Evolutionary conservation across 2,888 invertebrate genomes (phyloP), one percentile per base, ranked within the genome.

Genomic region (Atrina japonica): DNA sequence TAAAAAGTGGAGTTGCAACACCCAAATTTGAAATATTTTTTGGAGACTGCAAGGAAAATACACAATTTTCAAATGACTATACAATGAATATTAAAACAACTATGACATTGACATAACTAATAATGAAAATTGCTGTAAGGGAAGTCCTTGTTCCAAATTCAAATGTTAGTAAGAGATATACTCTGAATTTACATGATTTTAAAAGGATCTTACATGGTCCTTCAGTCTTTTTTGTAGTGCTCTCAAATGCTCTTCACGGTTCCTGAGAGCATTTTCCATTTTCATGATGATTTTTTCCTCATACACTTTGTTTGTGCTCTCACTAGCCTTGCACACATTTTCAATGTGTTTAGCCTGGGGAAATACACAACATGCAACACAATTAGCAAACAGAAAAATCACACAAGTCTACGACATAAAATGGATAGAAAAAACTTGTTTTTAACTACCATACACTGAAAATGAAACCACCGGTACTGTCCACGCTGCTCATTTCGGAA

Each of bases 191-290:
- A 7, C 35, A 35, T 5, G 11, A 35, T 35, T 5, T 35, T 35
- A 11, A 18, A 5, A 40, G 16, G 30, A 27, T 58, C 81, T 80
- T 80, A 82, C 82, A 76, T 97, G 97, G 91, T 97, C 96, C 91
- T 95, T 95, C 74, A 97, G 94, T 83, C 96, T 95, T 83, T 96
- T 96, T 84, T 96, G 92, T 94, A 97, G 96, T 91, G 95, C 96
- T 92, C 95, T 95, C 83, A 97, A 94, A 90, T 96, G 96, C 90
- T 96, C 96, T 90, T 97, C 96, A 78, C 97, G 94, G 91, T 97
- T 96, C 87, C 94, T 94, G 70, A 96, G 94, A 78, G 96, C 97
- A 79, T 94, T 94, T 92, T 94, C 95, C 92, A 97, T 92, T 89
- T 96, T 96, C 88, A 96, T 95, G 82, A 97, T 95, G 21, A 88